These are phyloP conservation scores for Pempheris klunzingeri DNA, from an alignment of 2,797 vertebrate species.

Conservation along the genomic window DNA sequence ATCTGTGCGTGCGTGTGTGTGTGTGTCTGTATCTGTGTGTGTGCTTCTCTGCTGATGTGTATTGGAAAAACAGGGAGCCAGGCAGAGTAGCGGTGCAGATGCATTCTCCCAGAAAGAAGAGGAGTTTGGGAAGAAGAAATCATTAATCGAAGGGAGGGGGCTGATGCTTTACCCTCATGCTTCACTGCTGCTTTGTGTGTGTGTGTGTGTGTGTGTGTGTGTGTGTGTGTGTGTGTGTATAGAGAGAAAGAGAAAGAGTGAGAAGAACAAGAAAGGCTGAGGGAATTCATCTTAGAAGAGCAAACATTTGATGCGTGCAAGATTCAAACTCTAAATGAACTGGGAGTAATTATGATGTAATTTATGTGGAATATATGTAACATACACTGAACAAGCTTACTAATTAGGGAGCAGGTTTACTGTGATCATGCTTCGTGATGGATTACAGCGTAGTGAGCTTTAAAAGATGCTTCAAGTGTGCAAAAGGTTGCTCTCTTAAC, in stretches of 20 bases:
- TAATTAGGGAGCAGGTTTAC: not conserved
- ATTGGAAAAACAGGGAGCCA: slow-evolving; percentile 8
- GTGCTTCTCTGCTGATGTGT: not conserved
- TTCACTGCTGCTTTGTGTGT: slow-evolving; percentile 35
- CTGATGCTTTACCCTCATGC: slow-evolving; percentile 17
- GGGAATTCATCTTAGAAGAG: slow-evolving; percentile 1
- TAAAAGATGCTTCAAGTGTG: not conserved
- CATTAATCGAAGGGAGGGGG: slow-evolving; percentile 38
- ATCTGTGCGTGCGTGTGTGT: not conserved
- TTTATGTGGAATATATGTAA: not conserved
- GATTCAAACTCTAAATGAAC: slow-evolving; percentile 20
- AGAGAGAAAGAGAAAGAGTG: not conserved
- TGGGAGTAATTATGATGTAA: not conserved
- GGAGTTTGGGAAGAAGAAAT: slow-evolving; percentile 48
- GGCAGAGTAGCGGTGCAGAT: slow-evolving; percentile 31
- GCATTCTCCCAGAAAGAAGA: slow-evolving; percentile 27
- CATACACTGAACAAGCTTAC: not conserved
- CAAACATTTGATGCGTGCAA: slow-evolving; percentile 6
- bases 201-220: slow-evolving; percentile 9
- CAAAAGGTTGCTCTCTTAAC: slow-evolving; percentile 11
- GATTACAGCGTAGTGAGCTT: not conserved
- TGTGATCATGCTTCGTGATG: not conserved
- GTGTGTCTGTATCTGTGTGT: not conserved
- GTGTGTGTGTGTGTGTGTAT: not conserved
- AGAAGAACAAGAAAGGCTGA: not conserved